Evolutionary conservation across 2,888 invertebrate species (phyloP).

Genomic region (Phortica magna): DNA sequence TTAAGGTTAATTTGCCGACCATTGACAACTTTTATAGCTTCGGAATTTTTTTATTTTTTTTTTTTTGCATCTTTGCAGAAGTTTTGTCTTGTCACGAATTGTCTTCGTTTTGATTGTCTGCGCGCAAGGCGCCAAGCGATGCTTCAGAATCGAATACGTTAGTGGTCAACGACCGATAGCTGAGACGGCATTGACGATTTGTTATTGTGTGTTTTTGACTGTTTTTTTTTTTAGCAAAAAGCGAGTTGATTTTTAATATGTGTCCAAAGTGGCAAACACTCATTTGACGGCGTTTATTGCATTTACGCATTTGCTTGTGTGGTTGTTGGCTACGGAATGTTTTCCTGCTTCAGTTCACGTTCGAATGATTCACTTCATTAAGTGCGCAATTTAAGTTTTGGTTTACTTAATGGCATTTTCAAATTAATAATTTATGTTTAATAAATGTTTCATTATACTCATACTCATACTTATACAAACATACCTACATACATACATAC

Average conservation of each 20-base stretch:
- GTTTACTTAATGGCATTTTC: slow-evolving; percentile 40
- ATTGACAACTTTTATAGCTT: no score
- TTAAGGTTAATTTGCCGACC: no score
- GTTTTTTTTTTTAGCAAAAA: slow-evolving; percentile 21
- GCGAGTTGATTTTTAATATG: neutral
- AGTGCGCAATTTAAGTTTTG: slow-evolving; percentile 23
- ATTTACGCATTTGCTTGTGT: neutral
- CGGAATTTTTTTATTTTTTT: no score
- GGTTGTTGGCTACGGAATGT: neutral
- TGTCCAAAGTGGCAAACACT: no score
- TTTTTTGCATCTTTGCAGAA: neutral
- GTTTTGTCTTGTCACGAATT: neutral
- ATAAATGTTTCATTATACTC: slow-evolving; percentile 15
- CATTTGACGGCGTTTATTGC: slow-evolving; percentile 2
- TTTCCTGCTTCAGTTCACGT: slow-evolving; percentile 18
- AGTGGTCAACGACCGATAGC: slow-evolving; percentile 62
- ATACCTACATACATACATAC: no score
- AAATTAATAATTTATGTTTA: slow-evolving; percentile 38
- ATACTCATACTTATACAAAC: neutral
- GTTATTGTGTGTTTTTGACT: slow-evolving; percentile 36
- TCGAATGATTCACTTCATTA: slow-evolving; percentile 19
- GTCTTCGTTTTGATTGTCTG: neutral
- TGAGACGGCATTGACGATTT: slow-evolving; percentile 55
- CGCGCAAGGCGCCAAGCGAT: neutral
- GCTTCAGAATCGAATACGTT: neutral